Evolutionary conservation across 2,113 vertebrate genomes (phyloP), one percentile per base, ranked within the genome.

Genomic region (Zapornia atra): DNA sequence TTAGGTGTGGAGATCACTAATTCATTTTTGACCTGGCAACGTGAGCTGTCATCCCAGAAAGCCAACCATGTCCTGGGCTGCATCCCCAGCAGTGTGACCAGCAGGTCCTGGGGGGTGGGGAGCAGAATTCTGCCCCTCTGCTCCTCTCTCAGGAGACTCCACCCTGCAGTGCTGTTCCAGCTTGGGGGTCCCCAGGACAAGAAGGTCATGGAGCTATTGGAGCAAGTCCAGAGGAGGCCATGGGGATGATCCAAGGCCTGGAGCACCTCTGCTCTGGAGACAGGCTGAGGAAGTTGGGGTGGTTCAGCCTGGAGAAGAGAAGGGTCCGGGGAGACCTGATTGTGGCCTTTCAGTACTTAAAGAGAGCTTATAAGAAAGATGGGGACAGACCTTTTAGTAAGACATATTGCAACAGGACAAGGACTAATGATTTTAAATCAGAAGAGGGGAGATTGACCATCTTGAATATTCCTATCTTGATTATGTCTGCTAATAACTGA

Each of bases 311-410:
- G 22, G 65, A 50, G 53, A 82, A 38, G 26, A 69, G 28, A 48
- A 38, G n/a, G n/a, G 10, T 70, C 10, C 0, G 0, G 8, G 34
- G 22, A 82, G 22, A 50, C 42, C 29, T 50, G 12, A 16, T 2
- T 8, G 22, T 1, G 44, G 22, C 54, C 53, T 50, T 38, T 7
- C 16, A 48, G 4, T 38, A 25, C 10, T 17, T 31, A 59, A 12
- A 48, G 15, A 42, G 29, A 7, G 22, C 3, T 33, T 46, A 7
- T 17, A 28, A 42, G 36, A 50, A 59, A 48, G 51, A 18, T 24
- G 33, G 48, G 20, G 26, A 64, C 10, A 48, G n/a, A 68, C 4
- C 20, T 36, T 31, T 46, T 36, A 64, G 20, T 17, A 64, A 26
- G 17, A 20, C 21, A 19, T 73, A 31, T 15, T 4, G 57, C 4